Base-by-base conservation (phyloP, 1,140 invertebrate species). In the Tenebrio molitor region DNA sequence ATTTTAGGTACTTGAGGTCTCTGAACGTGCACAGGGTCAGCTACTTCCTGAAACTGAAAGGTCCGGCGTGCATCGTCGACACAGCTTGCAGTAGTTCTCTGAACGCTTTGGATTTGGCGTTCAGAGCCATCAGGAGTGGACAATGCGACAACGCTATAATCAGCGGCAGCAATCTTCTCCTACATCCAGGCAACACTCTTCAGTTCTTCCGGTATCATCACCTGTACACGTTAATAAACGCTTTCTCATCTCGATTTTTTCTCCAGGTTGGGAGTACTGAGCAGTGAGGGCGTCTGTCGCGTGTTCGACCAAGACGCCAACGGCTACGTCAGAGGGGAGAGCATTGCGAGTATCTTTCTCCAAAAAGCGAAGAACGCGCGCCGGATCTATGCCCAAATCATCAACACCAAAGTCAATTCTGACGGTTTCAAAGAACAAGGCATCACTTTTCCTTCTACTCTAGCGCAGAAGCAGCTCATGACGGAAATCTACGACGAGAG, bases 21-120 rank as follows among this genome's bases (percentile, higher is more conserved):
- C 19, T 98, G 95, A 88, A 97, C 82, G 92, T 95, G 0, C 97
- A 97, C 80, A 87, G 96, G 65, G 88, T 98, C 23, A 97, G 95
- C 0, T 92, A 92, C 71, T 90, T 86, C 82, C 77, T 93, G 8
- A 90, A 91, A 50, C 79, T 89, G 0, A 88, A 87, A 70, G 92
- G 91, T 23, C 95, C 95, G 0, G 95, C 94, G 53, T 93, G 92
- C 82, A 84, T 91, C 4, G 86, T 96, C 0, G 96, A 98, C 79
- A 93, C 94, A 8, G 95, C 95, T 3, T 98, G 96, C 84, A 95
- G 94, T 44, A 97, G 95, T 21, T 95, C 94, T 70, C 85, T 96
- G 65, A 89, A 92, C 69, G 96, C 95, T 0, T 77, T 98, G 8
- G 91, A 96, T 77, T 89, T 94, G 75, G 96, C 95, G 2, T 91